Base-by-base conservation (phyloP, 1,140 invertebrate species). In the Pogonomyrmex californicus region DNA sequence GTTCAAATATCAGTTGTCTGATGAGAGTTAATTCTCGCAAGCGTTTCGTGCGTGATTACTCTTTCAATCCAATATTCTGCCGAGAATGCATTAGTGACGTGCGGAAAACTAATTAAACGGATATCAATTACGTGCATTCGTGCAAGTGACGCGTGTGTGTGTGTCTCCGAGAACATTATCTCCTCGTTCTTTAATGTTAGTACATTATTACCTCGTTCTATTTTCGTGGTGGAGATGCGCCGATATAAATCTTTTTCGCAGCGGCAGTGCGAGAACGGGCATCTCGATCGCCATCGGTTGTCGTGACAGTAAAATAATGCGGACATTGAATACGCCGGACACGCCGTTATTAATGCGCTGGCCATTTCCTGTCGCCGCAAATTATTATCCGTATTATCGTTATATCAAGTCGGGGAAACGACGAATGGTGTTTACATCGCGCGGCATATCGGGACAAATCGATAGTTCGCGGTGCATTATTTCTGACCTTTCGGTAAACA, bases 381-480 rank as follows among this genome's bases (percentile, higher is more conserved):
- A 88, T 88, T 88, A 86, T 81, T 88, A 66, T 62, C 41, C 44
- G 47, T 58, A 47, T 54, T 60, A 41, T 73, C 62, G 47, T 38
- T 49, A 33, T 41, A 47, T 78, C 51, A 33, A 23, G 62, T 12
- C 60, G 54, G 5, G 10, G 41, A 36, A 36, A 44, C 38, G 36
- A 58, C 51, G 62, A 58, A 51, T 33, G 75, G 23, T 88, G 87
- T 88, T 88, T 88, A 86, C 87, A 54, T 85, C 30, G 71, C n/a
- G 47, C 2, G 47, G 1, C 73, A 51, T 54, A 86, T 86, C 75
- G 68, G 66, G 75, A 76, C 87, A 60, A 88, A 88, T 88, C 85
- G 87, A 88, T 88, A 83, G 62, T n/a, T 23, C 44, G 49, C 68
- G 54, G 23, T 23, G 78, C 47, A 33, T 63, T 75, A 62, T 62